Percentiles rank a stretch among this genome's conserved stretches.
Conservation (phyloP, 1,140 invertebrate genomes). For the Phenacoccus solenopsis region DNA sequence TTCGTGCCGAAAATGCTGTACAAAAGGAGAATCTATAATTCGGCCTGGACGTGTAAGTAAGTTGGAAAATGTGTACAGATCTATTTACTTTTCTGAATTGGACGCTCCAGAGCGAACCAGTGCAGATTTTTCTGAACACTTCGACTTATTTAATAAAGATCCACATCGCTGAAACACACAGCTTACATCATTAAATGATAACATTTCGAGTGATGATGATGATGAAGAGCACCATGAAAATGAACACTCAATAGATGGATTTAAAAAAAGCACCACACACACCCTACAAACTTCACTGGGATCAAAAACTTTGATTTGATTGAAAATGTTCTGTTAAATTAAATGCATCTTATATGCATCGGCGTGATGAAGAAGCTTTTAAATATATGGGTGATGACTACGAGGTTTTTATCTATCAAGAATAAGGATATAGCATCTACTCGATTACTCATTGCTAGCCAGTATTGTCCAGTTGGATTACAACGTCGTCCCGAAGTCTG, state of each 20-base stretch:
- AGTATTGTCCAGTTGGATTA: neutral
- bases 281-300: neutral
- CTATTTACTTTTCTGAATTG: too few relatives aligned
- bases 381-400: neutral
- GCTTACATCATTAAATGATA: neutral
- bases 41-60: neutral
- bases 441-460: neutral
- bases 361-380: conserved; percentile 4
- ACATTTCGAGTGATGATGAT: neutral
- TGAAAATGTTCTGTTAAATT: neutral
- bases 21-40: neutral
- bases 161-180: neutral
- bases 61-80: neutral
- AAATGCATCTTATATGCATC: neutral
- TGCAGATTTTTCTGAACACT: neutral
- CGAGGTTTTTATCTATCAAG: neutral
- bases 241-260: neutral
- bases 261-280: neutral
- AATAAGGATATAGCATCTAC: neutral
- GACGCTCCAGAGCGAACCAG: neutral
- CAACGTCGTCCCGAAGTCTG: neutral
- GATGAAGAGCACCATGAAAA: neutral
- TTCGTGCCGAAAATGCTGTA: neutral
- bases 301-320: neutral
- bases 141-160: neutral